Percentiles rank a stretch among this genome's conserved stretches.
Conservation (phyloP, 2,888 invertebrate genomes). For the Prenolepis imparis region DNA sequence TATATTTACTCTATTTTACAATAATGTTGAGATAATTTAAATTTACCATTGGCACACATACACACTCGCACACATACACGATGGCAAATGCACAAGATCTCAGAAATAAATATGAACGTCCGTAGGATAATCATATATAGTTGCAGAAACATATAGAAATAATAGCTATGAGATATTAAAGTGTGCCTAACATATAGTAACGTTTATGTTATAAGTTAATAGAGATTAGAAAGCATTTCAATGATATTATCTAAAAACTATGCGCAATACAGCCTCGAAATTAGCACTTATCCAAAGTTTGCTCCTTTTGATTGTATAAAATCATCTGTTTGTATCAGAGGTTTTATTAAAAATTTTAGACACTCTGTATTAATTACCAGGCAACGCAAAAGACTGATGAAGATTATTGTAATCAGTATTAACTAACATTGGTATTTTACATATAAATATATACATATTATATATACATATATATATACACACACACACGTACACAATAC, state of each 20-base stretch:
- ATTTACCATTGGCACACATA: conserved; percentile 45
- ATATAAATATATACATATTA: conserved; percentile 74
- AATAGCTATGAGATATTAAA: conserved; percentile 67
- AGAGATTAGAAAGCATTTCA: conserved; percentile 69
- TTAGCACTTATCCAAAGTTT: conserved; percentile 81
- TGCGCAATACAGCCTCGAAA: conserved; percentile 75
- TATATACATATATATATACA: conserved; percentile 70
- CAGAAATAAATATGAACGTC: conserved; percentile 57
- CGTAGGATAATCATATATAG: conserved; percentile 52
- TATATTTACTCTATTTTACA: conserved; percentile 47
- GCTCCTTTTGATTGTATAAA: conserved; percentile 76
- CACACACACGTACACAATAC: conserved; percentile 43
- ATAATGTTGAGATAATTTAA: conserved; percentile 47
- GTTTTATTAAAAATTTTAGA: conserved; percentile 67
- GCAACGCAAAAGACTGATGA: conserved; percentile 81
- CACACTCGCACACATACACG: conserved; percentile 13
- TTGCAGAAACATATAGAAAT: conserved; percentile 62
- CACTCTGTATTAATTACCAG: conserved; percentile 69
- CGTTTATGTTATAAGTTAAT: conserved; percentile 71
- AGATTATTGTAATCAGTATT: conserved; percentile 83
- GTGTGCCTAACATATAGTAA: conserved; percentile 79
- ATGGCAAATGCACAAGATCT: conserved; percentile 53
- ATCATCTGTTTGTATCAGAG: conserved; percentile 67
- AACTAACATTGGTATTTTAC: conserved; percentile 82
- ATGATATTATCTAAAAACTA: conserved; percentile 68